Base-by-base conservation (phyloP, 1,140 invertebrate genomes). In the Pogonomyrmex barbatus region DNA sequence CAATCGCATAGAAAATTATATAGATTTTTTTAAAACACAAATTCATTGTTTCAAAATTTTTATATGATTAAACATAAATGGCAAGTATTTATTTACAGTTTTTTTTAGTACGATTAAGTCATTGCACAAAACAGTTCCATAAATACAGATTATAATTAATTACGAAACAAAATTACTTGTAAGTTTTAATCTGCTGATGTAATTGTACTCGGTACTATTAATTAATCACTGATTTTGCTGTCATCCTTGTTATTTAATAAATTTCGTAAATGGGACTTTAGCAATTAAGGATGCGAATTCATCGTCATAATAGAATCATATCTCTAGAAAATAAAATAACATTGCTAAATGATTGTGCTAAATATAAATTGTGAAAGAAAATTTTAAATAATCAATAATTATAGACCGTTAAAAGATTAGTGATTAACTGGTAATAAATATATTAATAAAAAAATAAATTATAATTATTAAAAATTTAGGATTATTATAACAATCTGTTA, bases 331-430 rank as follows among this genome's bases (percentile, higher is more conserved):
- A 62, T 33, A 58, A 58, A 42, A 42, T 2, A 67, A 10, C n/a
- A 52, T 65, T 50, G 17, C 0, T 45, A 45, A 56, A 4, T 24
- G 54, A 81, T 45, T 36, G 0, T 2, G 1, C 10, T 76, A 47
- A 17, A 9, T 63, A 9, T 63, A 52, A 50, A 3, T 17, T 2
- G 14, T 8, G 2, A 36, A 2, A 24, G n/a, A 54, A 54, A 68
- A 63, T 50, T 50, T 65, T 36, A 63, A 17, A 33, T 33, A 63
- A 79, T 79, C 12, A 58, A 52, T 79, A 79, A 68, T 30, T 42
- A 1, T 1, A 52, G 1, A 56, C 2, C 24, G 17, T 0, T 42
- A 24, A 56, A 45, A 70, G 9, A 24, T 47, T 62, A 77, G 10
- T 9, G 8, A 54, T 70, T 39, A 68, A 56, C 8, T 54, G 33